These are phyloP conservation scores for Deroptyus accipitrinus DNA, from an alignment of 2,113 vertebrate genomes.

Conservation along the genomic window DNA sequence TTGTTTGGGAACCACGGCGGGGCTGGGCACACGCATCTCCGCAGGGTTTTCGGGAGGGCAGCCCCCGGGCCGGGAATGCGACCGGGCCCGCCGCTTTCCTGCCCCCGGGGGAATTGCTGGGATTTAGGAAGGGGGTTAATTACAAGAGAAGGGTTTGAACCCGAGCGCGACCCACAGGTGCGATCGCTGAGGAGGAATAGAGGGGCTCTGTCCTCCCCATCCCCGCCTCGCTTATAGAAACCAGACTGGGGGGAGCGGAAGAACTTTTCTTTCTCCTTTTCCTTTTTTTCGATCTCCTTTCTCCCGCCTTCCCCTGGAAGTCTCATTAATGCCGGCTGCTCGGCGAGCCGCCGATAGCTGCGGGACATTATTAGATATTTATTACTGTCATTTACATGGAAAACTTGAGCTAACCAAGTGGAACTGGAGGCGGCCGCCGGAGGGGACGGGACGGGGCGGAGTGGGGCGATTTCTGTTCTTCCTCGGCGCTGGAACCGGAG, in stretches of 20 bases:
- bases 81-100: not conserved
- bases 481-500: not conserved
- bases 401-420: slow-evolving; percentile 79
- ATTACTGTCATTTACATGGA: slow-evolving; percentile 82
- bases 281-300: not conserved
- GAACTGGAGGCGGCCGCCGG: slow-evolving; percentile 66
- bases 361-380: slow-evolving; percentile 91
- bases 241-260: not conserved
- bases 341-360: slow-evolving; percentile 70
- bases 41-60: not conserved
- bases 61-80: not conserved
- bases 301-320: not conserved
- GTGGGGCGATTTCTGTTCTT: not conserved
- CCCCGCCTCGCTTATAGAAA: not conserved
- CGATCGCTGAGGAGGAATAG: not conserved
- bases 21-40: not conserved
- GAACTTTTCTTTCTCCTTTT: not conserved
- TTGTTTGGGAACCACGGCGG: slow-evolving; percentile 15
- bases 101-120: not conserved
- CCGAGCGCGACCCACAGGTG: not conserved
- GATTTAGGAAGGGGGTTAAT: not conserved
- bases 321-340: slow-evolving; percentile 69
- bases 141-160: not conserved
- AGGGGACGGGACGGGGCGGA: not conserved
- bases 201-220: not conserved